A percentile compares a stretch with the other conserved stretches of the same genome.
Evolutionary conservation across 2,797 vertebrate species (phyloP).

Genomic region (Leptodactylus fallax): DNA sequence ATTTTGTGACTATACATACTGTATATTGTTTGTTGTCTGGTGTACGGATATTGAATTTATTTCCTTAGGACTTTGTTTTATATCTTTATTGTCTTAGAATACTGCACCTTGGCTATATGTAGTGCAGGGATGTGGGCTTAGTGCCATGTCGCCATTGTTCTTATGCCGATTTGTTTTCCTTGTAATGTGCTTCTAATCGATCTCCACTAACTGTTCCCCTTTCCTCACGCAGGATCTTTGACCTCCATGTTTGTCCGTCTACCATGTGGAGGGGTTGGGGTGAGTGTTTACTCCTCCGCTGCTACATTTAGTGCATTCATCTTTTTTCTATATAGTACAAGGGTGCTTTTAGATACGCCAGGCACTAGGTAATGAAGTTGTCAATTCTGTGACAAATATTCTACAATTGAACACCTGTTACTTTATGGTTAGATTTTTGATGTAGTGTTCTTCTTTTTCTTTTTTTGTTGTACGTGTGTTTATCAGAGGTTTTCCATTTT

Average conservation of each 20-base stretch:
- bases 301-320: no score
- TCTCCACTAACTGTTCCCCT: slow-evolving; percentile 29
- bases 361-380: no score
- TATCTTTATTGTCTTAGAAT: background rate
- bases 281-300: slow-evolving; percentile 76
- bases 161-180: background rate
- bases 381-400: background rate
- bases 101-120: background rate
- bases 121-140: background rate
- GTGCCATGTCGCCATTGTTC: background rate
- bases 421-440: background rate
- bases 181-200: slow-evolving; percentile 28
- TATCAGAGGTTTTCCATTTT: background rate
- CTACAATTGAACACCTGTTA: background rate
- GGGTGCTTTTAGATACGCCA: background rate
- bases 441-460: no score
- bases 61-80: background rate
- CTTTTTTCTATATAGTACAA: background rate
- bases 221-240: slow-evolving; percentile 81
- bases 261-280: slow-evolving; percentile 94
- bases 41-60: background rate
- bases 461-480: background rate
- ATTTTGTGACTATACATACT: no score
- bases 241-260: slow-evolving; percentile 94
- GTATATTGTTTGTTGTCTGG: background rate